Evolutionary conservation across 2,797 vertebrate genomes (phyloP).

Genomic region (Semaprochilodus insignis): DNA sequence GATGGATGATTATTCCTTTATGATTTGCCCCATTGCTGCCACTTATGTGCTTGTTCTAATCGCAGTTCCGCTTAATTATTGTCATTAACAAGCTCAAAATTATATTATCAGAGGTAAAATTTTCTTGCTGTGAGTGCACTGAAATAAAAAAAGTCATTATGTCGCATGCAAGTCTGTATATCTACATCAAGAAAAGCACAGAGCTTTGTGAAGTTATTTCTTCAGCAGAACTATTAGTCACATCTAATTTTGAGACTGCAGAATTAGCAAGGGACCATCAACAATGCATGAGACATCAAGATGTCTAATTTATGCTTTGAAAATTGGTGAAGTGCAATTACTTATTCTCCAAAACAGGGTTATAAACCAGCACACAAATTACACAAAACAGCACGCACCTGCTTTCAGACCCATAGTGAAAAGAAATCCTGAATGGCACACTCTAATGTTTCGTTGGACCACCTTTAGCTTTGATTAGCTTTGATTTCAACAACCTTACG

Average conservation of each 20-base stretch:
- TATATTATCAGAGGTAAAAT: neutral
- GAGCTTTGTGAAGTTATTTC: neutral
- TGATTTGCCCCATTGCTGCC: neutral
- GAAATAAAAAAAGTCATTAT: neutral
- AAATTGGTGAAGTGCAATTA: neutral
- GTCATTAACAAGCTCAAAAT: neutral
- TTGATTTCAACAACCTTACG: too few species aligned
- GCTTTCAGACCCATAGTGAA: too few species aligned
- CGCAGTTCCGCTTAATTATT: neutral
- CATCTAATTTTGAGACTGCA: neutral
- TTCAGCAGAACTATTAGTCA: neutral
- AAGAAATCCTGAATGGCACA: too few species aligned
- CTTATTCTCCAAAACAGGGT: neutral
- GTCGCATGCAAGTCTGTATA: too few species aligned
- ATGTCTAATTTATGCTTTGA: neutral
- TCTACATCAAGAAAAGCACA: neutral
- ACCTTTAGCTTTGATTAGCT: too few species aligned
- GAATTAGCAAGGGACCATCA: neutral
- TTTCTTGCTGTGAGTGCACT: neutral
- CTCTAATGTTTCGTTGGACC: too few species aligned
- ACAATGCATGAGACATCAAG: neutral
- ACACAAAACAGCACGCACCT: too few species aligned
- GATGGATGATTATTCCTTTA: slow-evolving; percentile 2
- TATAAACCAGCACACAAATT: neutral
- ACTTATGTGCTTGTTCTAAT: neutral